Evolutionary conservation across 1,140 invertebrate genomes (phyloP).

Genomic region (Gryllus bimaculatus): DNA sequence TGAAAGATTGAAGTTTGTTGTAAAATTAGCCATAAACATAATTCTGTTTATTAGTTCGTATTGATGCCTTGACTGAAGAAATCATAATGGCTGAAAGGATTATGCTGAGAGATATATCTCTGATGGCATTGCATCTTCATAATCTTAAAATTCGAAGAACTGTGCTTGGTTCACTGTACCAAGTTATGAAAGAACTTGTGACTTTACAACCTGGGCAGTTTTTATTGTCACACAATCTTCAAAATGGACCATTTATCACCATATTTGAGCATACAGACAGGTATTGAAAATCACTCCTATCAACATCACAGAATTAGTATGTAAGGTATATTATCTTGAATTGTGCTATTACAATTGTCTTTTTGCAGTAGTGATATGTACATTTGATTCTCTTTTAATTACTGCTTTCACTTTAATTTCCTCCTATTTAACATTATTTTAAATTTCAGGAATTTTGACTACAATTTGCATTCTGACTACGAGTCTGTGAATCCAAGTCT

Average conservation of each 20-base stretch:
- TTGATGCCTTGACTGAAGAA: conserved; percentile 29
- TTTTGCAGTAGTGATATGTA: not conserved
- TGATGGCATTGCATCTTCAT: not conserved
- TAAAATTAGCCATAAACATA: conserved; percentile 2
- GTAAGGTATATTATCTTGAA: not conserved
- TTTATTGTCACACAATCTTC: conserved; percentile 34
- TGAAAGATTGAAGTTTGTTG: not conserved
- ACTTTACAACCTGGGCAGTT: conserved; percentile 34
- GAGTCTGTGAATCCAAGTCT: not conserved
- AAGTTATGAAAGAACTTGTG: conserved; percentile 31
- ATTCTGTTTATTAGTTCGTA: conserved; percentile 30
- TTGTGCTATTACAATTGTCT: too few species aligned
- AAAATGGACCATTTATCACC: conserved; percentile 16
- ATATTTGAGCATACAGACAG: not conserved
- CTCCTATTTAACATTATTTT: not conserved
- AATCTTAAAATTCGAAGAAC: conserved; percentile 1
- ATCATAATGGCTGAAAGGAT: conserved; percentile 35
- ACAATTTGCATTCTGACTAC: not conserved
- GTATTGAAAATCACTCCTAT: not conserved
- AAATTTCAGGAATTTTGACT: not conserved
- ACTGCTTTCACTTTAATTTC: not conserved
- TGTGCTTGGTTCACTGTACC: conserved; percentile 32
- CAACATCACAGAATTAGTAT: not conserved
- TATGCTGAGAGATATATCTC: conserved; percentile 27
- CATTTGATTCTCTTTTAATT: not conserved